These are phyloP conservation scores for Hemistola chrysoprasaria DNA, from an alignment of 2,888 invertebrate species.

Conservation along the genomic window DNA sequence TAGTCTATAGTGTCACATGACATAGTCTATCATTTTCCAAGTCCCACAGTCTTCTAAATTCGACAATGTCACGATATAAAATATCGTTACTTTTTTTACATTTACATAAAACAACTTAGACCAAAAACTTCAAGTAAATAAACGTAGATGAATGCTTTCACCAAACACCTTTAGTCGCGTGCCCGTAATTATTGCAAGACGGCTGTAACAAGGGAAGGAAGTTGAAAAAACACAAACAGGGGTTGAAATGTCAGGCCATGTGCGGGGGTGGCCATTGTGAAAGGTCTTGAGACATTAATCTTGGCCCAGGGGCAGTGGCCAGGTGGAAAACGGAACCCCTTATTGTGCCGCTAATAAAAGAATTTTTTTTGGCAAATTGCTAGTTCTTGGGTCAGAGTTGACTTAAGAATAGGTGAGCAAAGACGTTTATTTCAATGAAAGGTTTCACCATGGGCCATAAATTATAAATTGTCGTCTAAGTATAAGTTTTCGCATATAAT, in stretches of 20 bases:
- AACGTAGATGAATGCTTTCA: constrained; percentile 69
- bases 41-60: too few species aligned
- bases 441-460: too few species aligned
- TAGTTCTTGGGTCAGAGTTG: constrained; percentile 10
- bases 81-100: too few species aligned
- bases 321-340: constrained; percentile 55
- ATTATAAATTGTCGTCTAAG: too few species aligned
- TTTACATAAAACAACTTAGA: too few species aligned
- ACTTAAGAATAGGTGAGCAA: constrained; percentile 2
- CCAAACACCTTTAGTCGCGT: constrained; percentile 76
- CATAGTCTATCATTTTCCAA: too few species aligned
- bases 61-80: too few species aligned
- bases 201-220: constrained; percentile 65
- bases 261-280: constrained; percentile 68
- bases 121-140: too few species aligned
- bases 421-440: too few species aligned
- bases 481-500: too few species aligned
- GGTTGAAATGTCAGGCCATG: constrained; percentile 70
- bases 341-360: constrained; percentile 23
- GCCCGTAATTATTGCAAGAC: constrained; percentile 65
- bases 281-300: constrained; percentile 69
- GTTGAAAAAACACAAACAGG: constrained; percentile 55
- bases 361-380: constrained; percentile 12
- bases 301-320: constrained; percentile 60
- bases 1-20: too few species aligned